Evolutionary conservation across 2,888 invertebrate species (phyloP).

Genomic region (Netelia virgata): DNA sequence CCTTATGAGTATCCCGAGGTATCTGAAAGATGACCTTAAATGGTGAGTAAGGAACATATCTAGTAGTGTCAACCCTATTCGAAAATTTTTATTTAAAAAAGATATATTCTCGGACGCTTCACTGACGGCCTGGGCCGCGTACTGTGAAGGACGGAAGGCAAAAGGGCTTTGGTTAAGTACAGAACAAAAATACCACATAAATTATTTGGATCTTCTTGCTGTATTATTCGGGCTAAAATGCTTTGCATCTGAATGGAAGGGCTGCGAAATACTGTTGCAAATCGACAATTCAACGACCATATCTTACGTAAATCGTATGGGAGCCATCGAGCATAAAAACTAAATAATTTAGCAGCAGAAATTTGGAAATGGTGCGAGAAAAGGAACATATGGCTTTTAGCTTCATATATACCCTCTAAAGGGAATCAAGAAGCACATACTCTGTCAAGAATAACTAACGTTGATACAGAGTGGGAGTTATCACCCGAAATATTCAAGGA

Average conservation of each 20-base stretch:
- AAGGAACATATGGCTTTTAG: not conserved
- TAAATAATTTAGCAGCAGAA: not conserved
- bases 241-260: too few relatives aligned
- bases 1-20: conserved; percentile 44
- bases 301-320: not conserved
- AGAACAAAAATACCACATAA: conserved; percentile 22
- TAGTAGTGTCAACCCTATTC: conserved; percentile 33
- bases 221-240: conserved; percentile 11
- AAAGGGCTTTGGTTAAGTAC: conserved; percentile 35
- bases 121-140: too few relatives aligned
- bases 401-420: conserved; percentile 6
- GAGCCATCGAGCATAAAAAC: not conserved
- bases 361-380: not conserved
- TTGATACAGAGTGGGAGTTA: conserved; percentile 69
- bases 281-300: conserved; percentile 12
- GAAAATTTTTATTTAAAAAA: too few relatives aligned
- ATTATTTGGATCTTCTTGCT: conserved; percentile 14
- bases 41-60: conserved; percentile 62
- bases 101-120: too few relatives aligned
- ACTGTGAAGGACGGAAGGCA: too few relatives aligned
- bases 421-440: conserved; percentile 73
- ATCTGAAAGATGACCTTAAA: conserved; percentile 31
- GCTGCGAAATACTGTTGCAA: too few relatives aligned
- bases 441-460: conserved; percentile 71
- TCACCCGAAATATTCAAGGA: conserved; percentile 21